A percentile compares a stretch with the other conserved stretches of the same genome.
phyloP scores from a whole-genome alignment of 1,140 invertebrate genomes.

The Pseudobourletiella spinata region DNA sequence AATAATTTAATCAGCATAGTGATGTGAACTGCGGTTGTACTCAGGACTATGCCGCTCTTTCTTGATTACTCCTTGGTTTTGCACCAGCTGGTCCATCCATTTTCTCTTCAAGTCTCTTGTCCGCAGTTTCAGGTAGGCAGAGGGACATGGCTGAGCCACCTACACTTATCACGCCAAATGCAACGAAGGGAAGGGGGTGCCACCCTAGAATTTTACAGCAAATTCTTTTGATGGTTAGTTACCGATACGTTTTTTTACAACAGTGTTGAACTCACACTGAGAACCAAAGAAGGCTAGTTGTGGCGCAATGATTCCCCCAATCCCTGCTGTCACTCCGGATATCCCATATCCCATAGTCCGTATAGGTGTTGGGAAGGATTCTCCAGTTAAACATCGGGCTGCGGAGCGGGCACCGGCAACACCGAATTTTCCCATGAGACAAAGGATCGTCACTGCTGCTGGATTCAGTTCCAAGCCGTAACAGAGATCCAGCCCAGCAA shows the following conservation, averaged over 20 bases:
- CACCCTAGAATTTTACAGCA: conserved; percentile 14
- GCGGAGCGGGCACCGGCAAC: conserved; percentile 12
- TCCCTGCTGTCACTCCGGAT: conserved; percentile 10
- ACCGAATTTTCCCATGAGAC: conserved; percentile 22
- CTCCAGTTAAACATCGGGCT: conserved; percentile 8
- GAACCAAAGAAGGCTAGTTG: conserved; percentile 11
- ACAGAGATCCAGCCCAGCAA: conserved; percentile 11
- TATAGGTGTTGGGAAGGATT: conserved; percentile 12
- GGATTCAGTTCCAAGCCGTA: background rate
- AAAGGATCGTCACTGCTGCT: conserved; percentile 5
- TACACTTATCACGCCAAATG: conserved; percentile 39
- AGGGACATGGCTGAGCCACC: conserved; percentile 41
- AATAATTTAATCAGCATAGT: no score
- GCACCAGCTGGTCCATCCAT: no score
- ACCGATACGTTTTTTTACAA: no score
- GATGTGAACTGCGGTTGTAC: no score
- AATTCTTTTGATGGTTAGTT: background rate
- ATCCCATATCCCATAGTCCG: conserved; percentile 14
- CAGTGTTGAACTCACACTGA: conserved; percentile 11
- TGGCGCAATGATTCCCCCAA: conserved; percentile 16
- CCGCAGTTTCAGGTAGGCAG: conserved; percentile 40
- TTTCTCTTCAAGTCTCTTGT: conserved; percentile 12
- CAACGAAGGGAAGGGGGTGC: conserved; percentile 19
- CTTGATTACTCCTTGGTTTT: no score
- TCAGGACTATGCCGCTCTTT: no score